Conservation (phyloP, 2,113 vertebrate species). For the Tursiops truncatus region DNA sequence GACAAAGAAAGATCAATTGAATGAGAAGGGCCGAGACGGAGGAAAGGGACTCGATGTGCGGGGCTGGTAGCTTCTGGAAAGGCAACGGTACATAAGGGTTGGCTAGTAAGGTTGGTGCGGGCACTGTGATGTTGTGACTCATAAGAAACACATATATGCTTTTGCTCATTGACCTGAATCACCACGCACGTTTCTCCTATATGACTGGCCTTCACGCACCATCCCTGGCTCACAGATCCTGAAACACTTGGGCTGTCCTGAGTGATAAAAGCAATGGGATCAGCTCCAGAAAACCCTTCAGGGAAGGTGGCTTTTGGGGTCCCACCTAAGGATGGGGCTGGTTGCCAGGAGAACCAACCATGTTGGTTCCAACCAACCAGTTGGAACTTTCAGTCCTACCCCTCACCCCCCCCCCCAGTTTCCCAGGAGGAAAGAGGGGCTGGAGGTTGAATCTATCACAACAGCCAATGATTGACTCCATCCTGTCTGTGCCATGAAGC, state of each 20-base stretch:
- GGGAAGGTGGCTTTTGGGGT: background rate
- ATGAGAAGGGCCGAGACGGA: background rate
- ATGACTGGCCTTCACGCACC: background rate
- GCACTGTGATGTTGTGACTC: background rate
- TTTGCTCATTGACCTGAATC: background rate
- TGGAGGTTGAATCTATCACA: background rate
- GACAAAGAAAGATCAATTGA: background rate
- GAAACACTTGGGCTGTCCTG: background rate
- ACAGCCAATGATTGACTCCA: background rate
- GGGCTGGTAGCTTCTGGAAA: background rate
- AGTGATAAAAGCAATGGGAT: background rate
- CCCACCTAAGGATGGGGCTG: background rate
- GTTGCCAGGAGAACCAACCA: background rate
- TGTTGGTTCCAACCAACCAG: too few relatives aligned
- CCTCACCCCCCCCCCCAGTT: fast-evolving
- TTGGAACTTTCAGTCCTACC: background rate
- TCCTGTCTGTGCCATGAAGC: background rate
- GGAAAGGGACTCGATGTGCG: background rate
- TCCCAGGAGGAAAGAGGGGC: background rate
- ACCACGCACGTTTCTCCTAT: too few relatives aligned
- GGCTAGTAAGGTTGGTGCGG: too few relatives aligned
- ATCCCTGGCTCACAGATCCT: background rate
- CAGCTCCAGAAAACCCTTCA: background rate
- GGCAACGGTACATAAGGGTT: too few relatives aligned
- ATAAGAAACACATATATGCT: background rate